Base-by-base conservation (phyloP, 2,113 vertebrate species). In the Hypocryptadius cinnamomeus region DNA sequence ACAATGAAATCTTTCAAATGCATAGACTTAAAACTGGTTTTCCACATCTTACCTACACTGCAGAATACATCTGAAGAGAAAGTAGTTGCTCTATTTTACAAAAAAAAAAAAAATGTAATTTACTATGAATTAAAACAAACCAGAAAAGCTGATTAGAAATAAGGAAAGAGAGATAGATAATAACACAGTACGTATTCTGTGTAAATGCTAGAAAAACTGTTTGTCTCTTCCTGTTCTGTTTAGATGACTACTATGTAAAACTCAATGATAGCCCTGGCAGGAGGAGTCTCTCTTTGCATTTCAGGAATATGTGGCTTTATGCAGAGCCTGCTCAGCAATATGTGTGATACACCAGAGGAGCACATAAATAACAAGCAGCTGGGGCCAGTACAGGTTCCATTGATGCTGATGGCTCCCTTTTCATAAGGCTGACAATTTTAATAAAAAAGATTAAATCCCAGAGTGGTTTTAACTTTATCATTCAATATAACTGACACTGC, bases 401-500 rank as follows among this genome's bases (percentile, higher is more conserved):
- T 37, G 70, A 25, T 47, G n/a, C 40, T 89, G 71, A 79, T 30
- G 42, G 44, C 17, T 79, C 48, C 31, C 39, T 19, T 65, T 77
- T 65, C 5, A 0, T 10, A 14, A 65, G 42, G 54, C 16, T 83
- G 69, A 66, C 51, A 86, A 76, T 89, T 87, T 92, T 89, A 93
- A 92, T 87, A 87, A 84, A 65, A 86, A 40, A 70, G 13, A 78
- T 54, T 48, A 91, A 91, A 87, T 79, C 84, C 66, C 84, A 33
- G 56, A 89, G 66, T 44, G 42, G 83, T 31, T 77, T 73, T 89
- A 76, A 88, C 76, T 87, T 95, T 92, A 92, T 85, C 89, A 33
- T 78, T 76, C 86, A 94, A 71, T 61, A 76, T 80, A 91, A 95
- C 51, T 92, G 80, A 96, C 90, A 44, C 92, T 57, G 60, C 79